Percentiles rank a stretch among this genome's conserved stretches.
Conservation (phyloP, 1,140 invertebrate genomes). For the Drosophila ogumai region DNA sequence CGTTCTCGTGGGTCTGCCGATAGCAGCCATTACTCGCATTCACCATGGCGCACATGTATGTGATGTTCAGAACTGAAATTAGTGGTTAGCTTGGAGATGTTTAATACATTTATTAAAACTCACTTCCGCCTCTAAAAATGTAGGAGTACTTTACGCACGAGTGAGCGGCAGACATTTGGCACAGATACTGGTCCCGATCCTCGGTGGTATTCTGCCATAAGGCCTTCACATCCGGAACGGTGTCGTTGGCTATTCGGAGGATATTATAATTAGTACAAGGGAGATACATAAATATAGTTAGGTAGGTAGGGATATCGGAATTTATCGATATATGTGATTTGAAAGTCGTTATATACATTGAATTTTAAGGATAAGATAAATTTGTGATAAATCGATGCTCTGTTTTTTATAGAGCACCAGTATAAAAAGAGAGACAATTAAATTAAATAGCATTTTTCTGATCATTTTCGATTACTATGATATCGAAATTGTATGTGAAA, state of each 20-base stretch:
- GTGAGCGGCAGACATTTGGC: slow-evolving; percentile 66
- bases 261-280: background rate
- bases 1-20: slow-evolving; percentile 59
- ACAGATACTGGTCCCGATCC: slow-evolving; percentile 60
- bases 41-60: slow-evolving; percentile 79
- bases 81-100: too few species aligned
- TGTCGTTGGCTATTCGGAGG: slow-evolving; percentile 57
- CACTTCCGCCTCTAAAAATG: slow-evolving; percentile 78
- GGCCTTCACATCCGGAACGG: slow-evolving; percentile 68
- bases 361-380: too few species aligned
- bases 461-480: too few species aligned
- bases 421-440: too few species aligned
- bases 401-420: too few species aligned
- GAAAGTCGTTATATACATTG: too few species aligned
- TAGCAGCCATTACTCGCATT: slow-evolving; percentile 73
- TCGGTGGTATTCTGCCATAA: slow-evolving; percentile 62
- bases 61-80: slow-evolving; percentile 77
- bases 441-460: too few species aligned
- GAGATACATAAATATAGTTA: too few species aligned
- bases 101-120: slow-evolving; percentile 16
- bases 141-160: slow-evolving; percentile 78
- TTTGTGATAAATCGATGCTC: too few species aligned
- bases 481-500: too few species aligned
- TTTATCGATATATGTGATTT: too few species aligned
- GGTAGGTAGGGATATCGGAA: too few species aligned